Conservation (phyloP, 2,797 vertebrate species). For the Hemitrygon akajei region DNA sequence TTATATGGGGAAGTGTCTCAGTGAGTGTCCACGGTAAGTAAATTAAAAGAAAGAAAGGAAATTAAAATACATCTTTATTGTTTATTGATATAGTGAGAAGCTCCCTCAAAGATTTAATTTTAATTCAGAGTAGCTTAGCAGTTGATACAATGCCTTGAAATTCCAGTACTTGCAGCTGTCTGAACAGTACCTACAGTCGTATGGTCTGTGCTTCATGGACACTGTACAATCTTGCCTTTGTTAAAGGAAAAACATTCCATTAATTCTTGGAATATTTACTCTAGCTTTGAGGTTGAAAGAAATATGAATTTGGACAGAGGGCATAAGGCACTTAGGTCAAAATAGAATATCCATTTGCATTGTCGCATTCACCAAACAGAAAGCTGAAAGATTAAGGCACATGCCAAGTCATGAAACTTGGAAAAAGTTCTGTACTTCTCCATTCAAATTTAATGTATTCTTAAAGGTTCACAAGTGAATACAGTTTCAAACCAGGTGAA, state of each 20-base stretch:
- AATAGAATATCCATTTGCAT: neutral
- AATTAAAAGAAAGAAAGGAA: no score
- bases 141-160: neutral
- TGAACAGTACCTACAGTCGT: neutral
- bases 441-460: neutral
- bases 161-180: neutral
- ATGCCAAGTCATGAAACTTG: neutral
- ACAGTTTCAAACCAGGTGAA: no score
- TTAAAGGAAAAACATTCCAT: neutral
- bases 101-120: neutral
- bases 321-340: neutral
- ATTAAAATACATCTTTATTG: neutral
- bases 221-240: neutral
- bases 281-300: neutral
- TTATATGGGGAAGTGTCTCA: slow-evolving; percentile 67
- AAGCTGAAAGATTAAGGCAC: neutral
- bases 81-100: neutral
- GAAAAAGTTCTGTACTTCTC: neutral
- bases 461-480: neutral
- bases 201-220: neutral
- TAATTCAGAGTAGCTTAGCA: neutral
- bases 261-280: neutral
- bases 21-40: slow-evolving; percentile 66
- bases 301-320: neutral
- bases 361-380: neutral